Percentiles rank a stretch among this genome's conserved stretches.
These are phyloP conservation scores for Carabus problematicus DNA, from an alignment of 2,888 invertebrate genomes.

Conservation along the genomic window DNA sequence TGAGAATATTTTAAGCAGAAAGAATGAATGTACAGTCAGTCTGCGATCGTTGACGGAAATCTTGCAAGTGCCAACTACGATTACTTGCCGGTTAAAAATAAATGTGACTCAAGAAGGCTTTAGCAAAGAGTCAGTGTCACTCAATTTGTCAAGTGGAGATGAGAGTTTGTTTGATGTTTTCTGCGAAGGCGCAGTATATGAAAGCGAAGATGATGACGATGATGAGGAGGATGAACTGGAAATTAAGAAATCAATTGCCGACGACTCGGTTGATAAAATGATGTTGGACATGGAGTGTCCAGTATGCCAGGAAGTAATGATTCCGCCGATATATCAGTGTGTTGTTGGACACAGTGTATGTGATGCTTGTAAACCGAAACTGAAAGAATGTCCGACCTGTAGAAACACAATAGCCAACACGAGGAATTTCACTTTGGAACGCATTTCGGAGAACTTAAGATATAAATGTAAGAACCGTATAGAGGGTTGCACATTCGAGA, in stretches of 20 bases:
- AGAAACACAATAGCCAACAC: constrained; percentile 48
- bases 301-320: constrained; percentile 54
- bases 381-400: constrained; percentile 53
- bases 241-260: constrained; percentile 4
- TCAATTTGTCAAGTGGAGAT: too few species aligned
- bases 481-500: constrained; percentile 49
- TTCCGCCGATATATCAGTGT: constrained; percentile 55
- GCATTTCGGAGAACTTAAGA: constrained; percentile 49
- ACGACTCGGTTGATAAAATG: constrained; percentile 33
- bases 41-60: constrained; percentile 37
- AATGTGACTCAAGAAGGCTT: neutral
- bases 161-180: too few species aligned
- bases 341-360: constrained; percentile 54
- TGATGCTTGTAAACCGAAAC: constrained; percentile 48
- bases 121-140: too few species aligned
- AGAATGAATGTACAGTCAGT: constrained; percentile 34
- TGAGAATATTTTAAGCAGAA: constrained; percentile 38
- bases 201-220: constrained; percentile 13
- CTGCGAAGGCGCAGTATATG: neutral
- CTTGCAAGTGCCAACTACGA: constrained; percentile 41
- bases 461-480: constrained; percentile 52
- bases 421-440: constrained; percentile 53
- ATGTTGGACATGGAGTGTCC: constrained; percentile 53
- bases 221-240: constrained; percentile 1
- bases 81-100: constrained; percentile 44